Evolutionary conservation across 1,140 invertebrate genomes (phyloP).

Genomic region (Idris sp.): DNA sequence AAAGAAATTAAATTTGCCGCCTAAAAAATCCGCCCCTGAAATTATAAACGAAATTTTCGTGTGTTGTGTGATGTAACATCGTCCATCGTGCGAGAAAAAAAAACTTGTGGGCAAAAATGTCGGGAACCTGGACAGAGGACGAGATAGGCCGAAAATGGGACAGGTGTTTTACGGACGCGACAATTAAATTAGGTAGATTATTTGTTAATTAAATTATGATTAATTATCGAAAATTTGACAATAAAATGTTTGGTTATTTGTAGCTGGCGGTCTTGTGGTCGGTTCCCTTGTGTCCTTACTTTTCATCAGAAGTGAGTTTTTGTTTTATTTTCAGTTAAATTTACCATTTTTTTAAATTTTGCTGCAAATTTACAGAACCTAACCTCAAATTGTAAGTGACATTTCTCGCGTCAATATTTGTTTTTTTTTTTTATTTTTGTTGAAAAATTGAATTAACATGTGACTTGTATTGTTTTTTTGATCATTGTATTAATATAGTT

Average conservation of each 20-base stretch:
- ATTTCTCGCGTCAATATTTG: too few species aligned
- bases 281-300: constrained; percentile 84
- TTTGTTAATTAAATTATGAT: too few species aligned
- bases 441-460: too few species aligned
- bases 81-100: constrained; percentile 18
- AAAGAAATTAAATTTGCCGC: too few species aligned
- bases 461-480: too few species aligned
- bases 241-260: constrained; percentile 66
- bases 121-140: constrained; percentile 73
- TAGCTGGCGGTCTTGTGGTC: constrained; percentile 83
- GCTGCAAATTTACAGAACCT: too few species aligned
- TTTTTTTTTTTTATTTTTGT: too few species aligned
- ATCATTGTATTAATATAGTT: too few species aligned
- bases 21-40: constrained; percentile 19
- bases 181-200: constrained; percentile 76
- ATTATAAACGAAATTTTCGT: not conserved
- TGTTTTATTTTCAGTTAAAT: too few species aligned
- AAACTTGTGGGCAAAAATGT: constrained; percentile 71
- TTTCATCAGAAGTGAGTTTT: constrained; percentile 79
- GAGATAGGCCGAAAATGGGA: constrained; percentile 79
- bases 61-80: constrained; percentile 57
- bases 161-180: constrained; percentile 75
- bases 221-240: not conserved
- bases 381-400: too few species aligned
- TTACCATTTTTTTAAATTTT: too few species aligned